Base-by-base conservation (phyloP, 2,113 vertebrate genomes). In the Sapajus apella region DNA sequence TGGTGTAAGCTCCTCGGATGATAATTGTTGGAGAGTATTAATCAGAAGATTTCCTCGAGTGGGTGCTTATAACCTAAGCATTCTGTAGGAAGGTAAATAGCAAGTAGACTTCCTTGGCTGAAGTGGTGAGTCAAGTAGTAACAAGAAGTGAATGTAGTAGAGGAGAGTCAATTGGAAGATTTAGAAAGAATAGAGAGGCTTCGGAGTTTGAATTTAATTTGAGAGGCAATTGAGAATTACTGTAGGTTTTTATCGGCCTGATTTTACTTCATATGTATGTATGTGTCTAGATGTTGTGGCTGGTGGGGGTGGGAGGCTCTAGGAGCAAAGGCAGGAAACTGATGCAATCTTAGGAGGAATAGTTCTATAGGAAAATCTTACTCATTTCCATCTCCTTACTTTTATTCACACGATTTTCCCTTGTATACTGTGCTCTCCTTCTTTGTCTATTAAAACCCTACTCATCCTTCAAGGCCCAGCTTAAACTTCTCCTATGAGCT, bases 11-110 rank as follows among this genome's bases (percentile, higher is more conserved):
- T 96, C 92, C 61, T 97, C 1, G 70, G 86, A 77, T 96, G 96
- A 96, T 97, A 37, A 96, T 95, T 83, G 61, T 90, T 97, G 88
- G 87, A 89, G 92, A 94, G 82, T 95, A 91, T 96, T 95, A 97
- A 97, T 97, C 94, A 97, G 92, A 93, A 94, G 96, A 91, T 91
- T 93, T 86, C 68, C 58, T 95, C 20, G 27, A 97, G 95, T 96
- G 95, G 91, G 94, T 94, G 83, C 96, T 96, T 97, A 93, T 90
- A 95, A 96, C 92, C 77, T 95, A 95, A 97, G 95, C 96, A 96
- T 98, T 97, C 96, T 96, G 94, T 95, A 90, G 96, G 94, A 97
- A 91, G 90, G 68, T 96, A 97, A 97, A 98, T 94, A 97, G 94
- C 87, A 94, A 95, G 95, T 95, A 79, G 92, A 96, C 86, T 97